Percentiles rank a stretch among this genome's conserved stretches.
Evolutionary conservation across 2,888 invertebrate genomes (phyloP).

Genomic region (Atherix ibis): DNA sequence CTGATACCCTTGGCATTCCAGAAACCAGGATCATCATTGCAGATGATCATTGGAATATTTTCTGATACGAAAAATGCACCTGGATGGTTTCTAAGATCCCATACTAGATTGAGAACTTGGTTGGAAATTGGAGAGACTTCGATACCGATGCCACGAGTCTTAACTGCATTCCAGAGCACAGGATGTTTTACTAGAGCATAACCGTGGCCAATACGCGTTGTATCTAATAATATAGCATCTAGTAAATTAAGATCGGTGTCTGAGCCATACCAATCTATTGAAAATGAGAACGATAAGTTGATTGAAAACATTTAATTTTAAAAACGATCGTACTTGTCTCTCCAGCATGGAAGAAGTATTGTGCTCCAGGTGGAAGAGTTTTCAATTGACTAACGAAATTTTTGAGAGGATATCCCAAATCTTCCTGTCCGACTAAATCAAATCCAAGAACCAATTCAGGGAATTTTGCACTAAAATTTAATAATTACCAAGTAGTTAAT

Average conservation of each 20-base stretch:
- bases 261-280: constrained; percentile 39
- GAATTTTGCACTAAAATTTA: constrained; percentile 17
- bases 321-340: constrained; percentile 36
- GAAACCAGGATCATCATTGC: constrained; percentile 47
- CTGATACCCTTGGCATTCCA: constrained; percentile 45
- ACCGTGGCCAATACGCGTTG: constrained; percentile 31
- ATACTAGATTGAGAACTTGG: constrained; percentile 36
- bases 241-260: constrained; percentile 42
- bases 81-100: constrained; percentile 49
- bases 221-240: constrained; percentile 28
- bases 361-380: constrained; percentile 24
- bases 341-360: constrained; percentile 48
- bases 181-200: constrained; percentile 30
- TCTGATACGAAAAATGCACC: constrained; percentile 37
- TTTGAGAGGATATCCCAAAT: constrained; percentile 37
- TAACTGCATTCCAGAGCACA: constrained; percentile 24
- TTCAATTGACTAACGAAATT: constrained; percentile 18
- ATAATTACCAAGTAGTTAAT: no score
- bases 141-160: constrained; percentile 24
- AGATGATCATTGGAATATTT: constrained; percentile 43
- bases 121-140: constrained; percentile 31
- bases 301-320: not conserved
- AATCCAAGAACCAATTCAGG: constrained; percentile 46
- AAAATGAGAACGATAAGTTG: constrained; percentile 2
- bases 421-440: constrained; percentile 52